These are phyloP conservation scores for Scomberomorus guttatus DNA, from an alignment of 2,797 vertebrate genomes.

Conservation along the genomic window DNA sequence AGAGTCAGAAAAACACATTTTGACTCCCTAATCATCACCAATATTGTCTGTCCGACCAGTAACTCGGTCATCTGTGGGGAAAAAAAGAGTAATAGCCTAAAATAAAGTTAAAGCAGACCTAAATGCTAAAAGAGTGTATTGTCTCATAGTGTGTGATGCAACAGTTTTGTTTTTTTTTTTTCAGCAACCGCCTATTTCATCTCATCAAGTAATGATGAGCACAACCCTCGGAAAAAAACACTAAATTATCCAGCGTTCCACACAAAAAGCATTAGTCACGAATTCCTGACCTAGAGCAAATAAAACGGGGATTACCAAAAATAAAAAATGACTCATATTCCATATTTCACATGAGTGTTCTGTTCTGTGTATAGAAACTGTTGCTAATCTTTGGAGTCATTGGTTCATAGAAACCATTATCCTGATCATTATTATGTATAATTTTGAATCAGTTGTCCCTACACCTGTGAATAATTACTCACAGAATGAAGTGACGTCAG, in stretches of 20 bases:
- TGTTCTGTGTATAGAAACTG: constrained; percentile 20
- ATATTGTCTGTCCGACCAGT: not conserved
- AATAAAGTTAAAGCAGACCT: constrained; percentile 40
- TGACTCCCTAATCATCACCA: not conserved
- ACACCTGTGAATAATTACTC: constrained; percentile 53
- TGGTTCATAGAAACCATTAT: constrained; percentile 47
- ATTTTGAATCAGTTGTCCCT: constrained; percentile 46
- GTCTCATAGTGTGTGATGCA: constrained; percentile 48
- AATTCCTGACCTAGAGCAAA: constrained; percentile 47
- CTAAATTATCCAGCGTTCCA: constrained; percentile 33
- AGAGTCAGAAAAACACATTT: not conserved
- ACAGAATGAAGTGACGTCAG: constrained; percentile 31
- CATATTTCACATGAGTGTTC: constrained; percentile 29
- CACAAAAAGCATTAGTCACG: constrained; percentile 53
- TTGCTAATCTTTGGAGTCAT: constrained; percentile 29
- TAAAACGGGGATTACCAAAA: constrained; percentile 31
- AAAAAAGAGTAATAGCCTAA: constrained; percentile 2
- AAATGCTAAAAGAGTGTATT: constrained; percentile 4
- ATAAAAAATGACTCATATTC: constrained; percentile 32
- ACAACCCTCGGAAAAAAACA: constrained; percentile 7
- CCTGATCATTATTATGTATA: constrained; percentile 42
- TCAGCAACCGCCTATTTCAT: constrained; percentile 35
- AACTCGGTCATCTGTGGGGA: constrained; percentile 9
- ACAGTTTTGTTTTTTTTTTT: constrained; percentile 63
- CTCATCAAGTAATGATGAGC: constrained; percentile 38